Evolutionary conservation across 2,797 vertebrate species (phyloP).

Genomic region (Sylvilagus floridanus): DNA sequence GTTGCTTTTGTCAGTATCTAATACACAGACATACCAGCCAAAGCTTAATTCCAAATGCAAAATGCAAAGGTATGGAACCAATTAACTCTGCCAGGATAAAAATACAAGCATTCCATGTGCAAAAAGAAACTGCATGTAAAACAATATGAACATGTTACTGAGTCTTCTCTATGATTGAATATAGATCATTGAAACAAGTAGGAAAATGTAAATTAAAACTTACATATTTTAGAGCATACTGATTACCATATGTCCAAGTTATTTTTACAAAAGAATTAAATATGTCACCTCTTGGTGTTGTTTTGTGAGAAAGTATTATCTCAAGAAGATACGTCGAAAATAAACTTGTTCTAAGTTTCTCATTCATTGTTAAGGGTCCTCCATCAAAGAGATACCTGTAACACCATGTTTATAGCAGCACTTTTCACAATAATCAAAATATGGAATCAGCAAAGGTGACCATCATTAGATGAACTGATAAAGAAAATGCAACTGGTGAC

Average conservation of each 20-base stretch:
- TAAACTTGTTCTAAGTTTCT: conserved; percentile 40
- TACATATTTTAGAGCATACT: not conserved
- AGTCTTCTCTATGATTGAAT: not conserved
- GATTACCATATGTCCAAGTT: not conserved
- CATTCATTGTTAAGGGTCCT: not conserved
- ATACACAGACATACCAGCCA: not conserved
- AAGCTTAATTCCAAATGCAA: not conserved
- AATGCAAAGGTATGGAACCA: not conserved
- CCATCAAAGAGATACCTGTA: not conserved
- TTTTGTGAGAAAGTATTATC: not conserved
- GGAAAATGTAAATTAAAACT: not conserved
- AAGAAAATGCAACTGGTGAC: too few species aligned
- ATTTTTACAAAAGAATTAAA: conserved; percentile 15
- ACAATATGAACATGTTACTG: not conserved
- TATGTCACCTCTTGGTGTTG: not conserved
- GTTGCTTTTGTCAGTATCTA: not conserved
- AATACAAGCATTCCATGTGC: not conserved
- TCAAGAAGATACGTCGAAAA: not conserved
- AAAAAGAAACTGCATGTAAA: conserved; percentile 26
- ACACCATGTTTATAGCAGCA: too few species aligned
- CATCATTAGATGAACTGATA: too few species aligned
- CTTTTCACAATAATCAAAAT: too few species aligned
- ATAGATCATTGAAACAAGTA: not conserved
- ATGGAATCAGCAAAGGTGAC: too few species aligned
- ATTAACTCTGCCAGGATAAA: not conserved